Evolutionary conservation across 2,797 vertebrate species (phyloP).

Genomic region (Parauchenoglanis punctatus): DNA sequence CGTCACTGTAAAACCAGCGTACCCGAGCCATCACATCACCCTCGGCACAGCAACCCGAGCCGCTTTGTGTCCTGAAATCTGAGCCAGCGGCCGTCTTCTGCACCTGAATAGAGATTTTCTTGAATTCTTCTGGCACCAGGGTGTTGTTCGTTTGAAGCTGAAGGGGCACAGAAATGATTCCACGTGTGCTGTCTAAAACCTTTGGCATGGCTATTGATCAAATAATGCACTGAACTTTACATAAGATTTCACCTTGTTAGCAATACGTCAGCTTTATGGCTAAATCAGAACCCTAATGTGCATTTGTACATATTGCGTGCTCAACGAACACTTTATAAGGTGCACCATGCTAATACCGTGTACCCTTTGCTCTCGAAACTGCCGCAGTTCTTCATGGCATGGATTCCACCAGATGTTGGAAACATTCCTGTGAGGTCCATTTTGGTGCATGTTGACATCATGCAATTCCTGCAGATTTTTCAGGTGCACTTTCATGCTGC

Average conservation of each 20-base stretch:
- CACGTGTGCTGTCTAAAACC: not conserved
- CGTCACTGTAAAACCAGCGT: slow-evolving; percentile 27
- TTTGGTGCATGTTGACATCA: no score
- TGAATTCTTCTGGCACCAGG: not conserved
- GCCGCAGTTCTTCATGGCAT: not conserved
- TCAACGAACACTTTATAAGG: not conserved
- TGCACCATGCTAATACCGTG: not conserved
- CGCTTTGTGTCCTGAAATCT: slow-evolving; percentile 48
- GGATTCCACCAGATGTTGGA: not conserved
- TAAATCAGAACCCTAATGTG: not conserved
- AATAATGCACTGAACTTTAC: not conserved
- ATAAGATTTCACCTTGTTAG: no score
- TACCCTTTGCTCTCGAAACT: not conserved
- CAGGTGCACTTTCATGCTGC: not conserved
- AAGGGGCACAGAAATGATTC: not conserved
- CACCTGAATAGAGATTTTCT: slow-evolving; percentile 3
- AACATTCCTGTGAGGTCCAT: not conserved
- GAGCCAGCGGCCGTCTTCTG: slow-evolving; percentile 12
- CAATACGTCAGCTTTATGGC: not conserved
- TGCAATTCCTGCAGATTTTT: no score
- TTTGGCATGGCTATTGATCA: not conserved
- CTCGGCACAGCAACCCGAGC: slow-evolving; percentile 60
- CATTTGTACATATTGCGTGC: no score
- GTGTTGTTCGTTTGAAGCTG: not conserved
- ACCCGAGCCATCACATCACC: slow-evolving; percentile 7